Conservation (phyloP, 2,888 invertebrate species). For the Liposcelis brunnea region DNA sequence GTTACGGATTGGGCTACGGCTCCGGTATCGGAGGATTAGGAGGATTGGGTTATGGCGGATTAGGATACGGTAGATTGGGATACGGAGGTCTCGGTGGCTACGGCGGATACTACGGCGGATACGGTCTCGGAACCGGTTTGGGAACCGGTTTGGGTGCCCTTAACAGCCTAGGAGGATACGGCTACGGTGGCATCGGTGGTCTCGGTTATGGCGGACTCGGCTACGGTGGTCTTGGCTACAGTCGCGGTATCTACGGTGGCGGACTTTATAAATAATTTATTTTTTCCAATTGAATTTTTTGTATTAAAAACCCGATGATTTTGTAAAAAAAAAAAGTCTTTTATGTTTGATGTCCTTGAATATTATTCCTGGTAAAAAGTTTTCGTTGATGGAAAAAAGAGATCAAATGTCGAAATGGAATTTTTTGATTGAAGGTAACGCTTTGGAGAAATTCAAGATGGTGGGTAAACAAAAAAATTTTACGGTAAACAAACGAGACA, state of each 20-base stretch:
- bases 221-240: constrained; percentile 1
- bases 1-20: constrained; percentile 1
- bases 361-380: too few relatives aligned
- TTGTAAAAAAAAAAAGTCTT: too few relatives aligned
- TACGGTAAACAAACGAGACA: too few relatives aligned
- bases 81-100: background rate
- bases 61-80: background rate
- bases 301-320: too few relatives aligned
- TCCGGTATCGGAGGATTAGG: background rate
- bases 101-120: background rate
- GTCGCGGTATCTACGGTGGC: background rate
- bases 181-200: background rate
- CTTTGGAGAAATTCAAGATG: too few relatives aligned
- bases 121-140: background rate
- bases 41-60: background rate
- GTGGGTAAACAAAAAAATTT: too few relatives aligned
- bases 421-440: too few relatives aligned
- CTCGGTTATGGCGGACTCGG: background rate
- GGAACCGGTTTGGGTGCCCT: background rate
- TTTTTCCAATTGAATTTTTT: background rate
- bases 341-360: too few relatives aligned
- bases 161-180: background rate
- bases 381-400: too few relatives aligned
- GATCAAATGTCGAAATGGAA: too few relatives aligned
- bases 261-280: constrained; percentile 2